These are phyloP conservation scores for Zootoca vivipara DNA, from an alignment of 2,113 vertebrate genomes.

Conservation along the genomic window DNA sequence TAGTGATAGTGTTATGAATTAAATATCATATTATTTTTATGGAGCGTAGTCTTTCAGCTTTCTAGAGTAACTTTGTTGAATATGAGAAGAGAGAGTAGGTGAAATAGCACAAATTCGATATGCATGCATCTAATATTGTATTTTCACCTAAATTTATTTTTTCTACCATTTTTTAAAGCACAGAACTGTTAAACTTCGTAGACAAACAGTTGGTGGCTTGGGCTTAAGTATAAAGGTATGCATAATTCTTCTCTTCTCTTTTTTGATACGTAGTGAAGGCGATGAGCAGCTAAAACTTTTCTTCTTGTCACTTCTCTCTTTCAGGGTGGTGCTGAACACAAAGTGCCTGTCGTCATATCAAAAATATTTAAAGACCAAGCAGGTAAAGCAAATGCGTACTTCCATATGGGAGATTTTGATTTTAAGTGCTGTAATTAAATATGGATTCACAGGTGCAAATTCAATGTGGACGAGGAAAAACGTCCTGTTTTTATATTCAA, in stretches of 20 bases:
- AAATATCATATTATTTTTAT: background rate
- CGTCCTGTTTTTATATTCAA: background rate
- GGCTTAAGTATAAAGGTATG: constrained; percentile 97
- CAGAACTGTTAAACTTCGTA: constrained; percentile 94
- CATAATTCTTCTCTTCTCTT: background rate
- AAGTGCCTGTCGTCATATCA: constrained; percentile 93
- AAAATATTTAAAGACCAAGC: constrained; percentile 96
- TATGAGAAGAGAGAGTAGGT: background rate
- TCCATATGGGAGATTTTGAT: background rate
- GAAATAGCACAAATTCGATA: background rate
- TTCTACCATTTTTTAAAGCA: constrained; percentile 93
- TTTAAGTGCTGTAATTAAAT: background rate
- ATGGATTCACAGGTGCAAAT: background rate
- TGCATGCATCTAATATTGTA: constrained; percentile 23
- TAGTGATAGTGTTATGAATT: background rate
- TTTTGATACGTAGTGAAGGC: background rate
- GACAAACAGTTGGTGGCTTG: constrained; percentile 89
- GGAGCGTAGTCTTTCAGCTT: background rate
- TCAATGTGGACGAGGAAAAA: background rate
- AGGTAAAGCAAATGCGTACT: constrained; percentile 79
- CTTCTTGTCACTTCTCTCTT: constrained; percentile 56
- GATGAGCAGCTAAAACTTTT: constrained; percentile 10
- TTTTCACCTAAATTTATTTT: constrained; percentile 75
- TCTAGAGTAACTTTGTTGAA: background rate
- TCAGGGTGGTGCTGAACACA: constrained; percentile 93